These are phyloP conservation scores for Sebastes schlegelii DNA, from an alignment of 2,113 vertebrate species.

Conservation along the genomic window DNA sequence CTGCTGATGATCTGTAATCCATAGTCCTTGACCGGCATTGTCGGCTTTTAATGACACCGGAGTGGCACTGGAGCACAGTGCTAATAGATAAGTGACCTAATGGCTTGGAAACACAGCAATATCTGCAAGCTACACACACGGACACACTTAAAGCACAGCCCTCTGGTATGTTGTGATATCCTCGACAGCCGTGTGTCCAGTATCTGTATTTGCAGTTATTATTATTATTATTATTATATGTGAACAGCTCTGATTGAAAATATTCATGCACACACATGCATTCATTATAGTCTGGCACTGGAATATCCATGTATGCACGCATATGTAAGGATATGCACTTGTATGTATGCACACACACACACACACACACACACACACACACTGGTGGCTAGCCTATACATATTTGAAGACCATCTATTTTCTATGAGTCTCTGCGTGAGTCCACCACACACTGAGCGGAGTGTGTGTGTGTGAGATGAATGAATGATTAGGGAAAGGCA, in stretches of 20 bases:
- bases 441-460: slow-evolving; percentile 56
- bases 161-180: slow-evolving; percentile 22
- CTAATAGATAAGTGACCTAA: slow-evolving; percentile 61
- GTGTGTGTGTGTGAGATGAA: slow-evolving; percentile 56
- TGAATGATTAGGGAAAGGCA: slow-evolving; percentile 47
- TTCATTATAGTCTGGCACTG: background rate
- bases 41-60: slow-evolving; percentile 49
- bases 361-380: slow-evolving; percentile 16
- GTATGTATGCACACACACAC: slow-evolving; percentile 6
- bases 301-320: background rate
- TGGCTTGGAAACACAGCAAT: slow-evolving; percentile 58
- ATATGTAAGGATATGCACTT: background rate
- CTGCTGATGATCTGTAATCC: slow-evolving; percentile 48
- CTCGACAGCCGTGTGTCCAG: slow-evolving; percentile 11
- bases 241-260: slow-evolving; percentile 25
- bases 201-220: background rate
- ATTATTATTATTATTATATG: slow-evolving; percentile 11
- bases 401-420: slow-evolving; percentile 67
- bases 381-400: slow-evolving; percentile 29
- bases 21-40: slow-evolving; percentile 43
- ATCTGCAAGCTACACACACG: slow-evolving; percentile 20
- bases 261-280: slow-evolving; percentile 4
- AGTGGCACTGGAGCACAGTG: slow-evolving; percentile 50
- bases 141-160: slow-evolving; percentile 1
- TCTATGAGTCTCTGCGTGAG: slow-evolving; percentile 51